Percentiles rank a stretch among this genome's conserved stretches.
Evolutionary conservation across 2,113 vertebrate species (phyloP).

Genomic region (Drymodes brunneopygia): DNA sequence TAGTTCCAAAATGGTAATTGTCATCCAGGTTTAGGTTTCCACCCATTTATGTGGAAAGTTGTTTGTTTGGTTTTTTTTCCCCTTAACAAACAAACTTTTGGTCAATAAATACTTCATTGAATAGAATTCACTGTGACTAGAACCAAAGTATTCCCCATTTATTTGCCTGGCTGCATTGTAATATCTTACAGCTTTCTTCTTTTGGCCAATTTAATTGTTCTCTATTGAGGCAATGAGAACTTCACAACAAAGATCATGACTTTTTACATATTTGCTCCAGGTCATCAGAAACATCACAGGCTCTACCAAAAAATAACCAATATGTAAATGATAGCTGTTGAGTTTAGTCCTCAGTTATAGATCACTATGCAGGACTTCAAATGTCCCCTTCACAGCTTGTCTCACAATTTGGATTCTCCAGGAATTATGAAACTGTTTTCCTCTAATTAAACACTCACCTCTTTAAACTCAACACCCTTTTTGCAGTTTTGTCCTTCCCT

Average conservation of each 20-base stretch:
- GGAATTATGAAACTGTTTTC: neutral
- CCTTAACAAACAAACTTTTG: neutral
- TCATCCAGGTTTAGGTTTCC: neutral
- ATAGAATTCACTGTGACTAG: neutral
- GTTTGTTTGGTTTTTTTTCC: rapidly evolving
- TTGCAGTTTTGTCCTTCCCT: neutral
- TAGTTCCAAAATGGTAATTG: neutral
- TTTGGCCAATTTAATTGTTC: neutral
- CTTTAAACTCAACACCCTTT: neutral
- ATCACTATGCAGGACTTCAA: neutral
- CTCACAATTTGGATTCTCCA: neutral
- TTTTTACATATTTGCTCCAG: neutral
- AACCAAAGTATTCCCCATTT: neutral
- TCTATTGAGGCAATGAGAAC: neutral
- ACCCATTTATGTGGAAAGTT: neutral
- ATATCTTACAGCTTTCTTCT: neutral
- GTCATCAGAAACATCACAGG: neutral
- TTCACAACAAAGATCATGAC: neutral
- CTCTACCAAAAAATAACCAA: neutral
- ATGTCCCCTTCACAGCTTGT: neutral
- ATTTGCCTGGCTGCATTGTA: neutral
- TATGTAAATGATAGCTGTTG: neutral
- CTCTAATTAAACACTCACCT: neutral
- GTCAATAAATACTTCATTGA: neutral
- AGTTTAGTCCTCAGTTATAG: neutral